Evolutionary conservation across 2,113 vertebrate species (phyloP), one percentile per base, ranked within the genome.

Genomic region (Brachyistius frenatus): DNA sequence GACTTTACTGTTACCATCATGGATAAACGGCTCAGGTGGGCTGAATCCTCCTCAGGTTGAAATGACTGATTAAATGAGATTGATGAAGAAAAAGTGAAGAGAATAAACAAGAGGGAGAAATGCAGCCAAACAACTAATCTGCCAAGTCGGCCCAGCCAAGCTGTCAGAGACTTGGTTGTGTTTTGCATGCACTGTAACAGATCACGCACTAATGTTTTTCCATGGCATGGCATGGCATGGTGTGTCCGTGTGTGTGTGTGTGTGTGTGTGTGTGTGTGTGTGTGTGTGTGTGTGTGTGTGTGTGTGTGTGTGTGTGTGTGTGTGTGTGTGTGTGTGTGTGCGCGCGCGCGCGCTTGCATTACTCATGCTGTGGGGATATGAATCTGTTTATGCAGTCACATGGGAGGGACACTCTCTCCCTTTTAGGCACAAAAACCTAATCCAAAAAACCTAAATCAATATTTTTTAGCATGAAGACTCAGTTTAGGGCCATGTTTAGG

Each of bases 101-200:
- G 61, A 67, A 69, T 71, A 82, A 83, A 80, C 73, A 82, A 63
- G 69, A 79, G 56, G 52, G 60, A 67, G 69, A 76, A 72, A 60
- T 1, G 47, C 67, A 76, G 84, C 78, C 80, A 89, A 88, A 78
- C 69, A 54, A 55, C 69, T 85, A 69, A 78, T 89, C 67, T n/a
- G 88, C 87, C 87, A 89, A 87, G 85, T 84, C 73, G 68, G 72
- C 76, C 80, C 72, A 84, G 84, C 82, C 87, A 86, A 89, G 84
- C 83, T 88, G 84, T 87, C 80, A 81, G 76, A 65, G 61, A 54
- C 84, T 68, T 50, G 10, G 66, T 56, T 65, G 78, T 47, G 79
- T 72, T 90, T 84, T 86, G 75, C 77, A 76, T 84, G 72, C 16
- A 83, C 70, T 83, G 70, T 72, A 73, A 67, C 87, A 81, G 54